These are phyloP conservation scores for Chorisops tibialis DNA, from an alignment of 2,888 invertebrate genomes.

Conservation along the genomic window DNA sequence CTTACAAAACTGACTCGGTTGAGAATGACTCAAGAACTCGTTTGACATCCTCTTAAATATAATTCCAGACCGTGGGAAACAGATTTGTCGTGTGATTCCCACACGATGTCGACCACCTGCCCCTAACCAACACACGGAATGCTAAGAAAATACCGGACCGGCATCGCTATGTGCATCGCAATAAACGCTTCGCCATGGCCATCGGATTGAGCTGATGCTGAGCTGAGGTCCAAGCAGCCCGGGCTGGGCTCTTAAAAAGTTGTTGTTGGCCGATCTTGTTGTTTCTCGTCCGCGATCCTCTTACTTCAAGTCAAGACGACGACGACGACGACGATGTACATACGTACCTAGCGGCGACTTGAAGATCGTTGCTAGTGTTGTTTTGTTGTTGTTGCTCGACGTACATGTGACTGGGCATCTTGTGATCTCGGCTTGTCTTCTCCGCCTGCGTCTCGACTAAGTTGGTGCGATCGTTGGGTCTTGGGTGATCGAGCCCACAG, in stretches of 20 bases:
- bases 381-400: too few relatives aligned
- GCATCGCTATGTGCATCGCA: background rate
- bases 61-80: conserved; percentile 40
- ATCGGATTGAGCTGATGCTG: conserved; percentile 4
- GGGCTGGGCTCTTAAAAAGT: background rate
- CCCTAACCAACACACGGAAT: conserved; percentile 40
- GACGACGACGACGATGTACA: too few relatives aligned
- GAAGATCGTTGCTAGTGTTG: too few relatives aligned
- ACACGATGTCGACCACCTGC: conserved; percentile 59
- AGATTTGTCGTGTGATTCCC: conserved; percentile 41
- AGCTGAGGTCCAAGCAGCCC: conserved; percentile 1
- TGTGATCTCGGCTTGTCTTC: conserved; percentile 45
- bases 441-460: conserved; percentile 14
- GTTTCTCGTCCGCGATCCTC: too few relatives aligned
- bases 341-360: too few relatives aligned
- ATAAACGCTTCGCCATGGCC: background rate
- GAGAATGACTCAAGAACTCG: conserved; percentile 51
- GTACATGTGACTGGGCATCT: too few relatives aligned
- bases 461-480: conserved; percentile 5
- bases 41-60: conserved; percentile 44
- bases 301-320: too few relatives aligned
- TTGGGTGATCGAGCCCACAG: background rate
- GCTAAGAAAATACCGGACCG: conserved; percentile 8
- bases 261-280: background rate
- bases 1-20: conserved; percentile 42